Base-by-base conservation (phyloP, 1,140 invertebrate species). In the Dreissena polymorpha region DNA sequence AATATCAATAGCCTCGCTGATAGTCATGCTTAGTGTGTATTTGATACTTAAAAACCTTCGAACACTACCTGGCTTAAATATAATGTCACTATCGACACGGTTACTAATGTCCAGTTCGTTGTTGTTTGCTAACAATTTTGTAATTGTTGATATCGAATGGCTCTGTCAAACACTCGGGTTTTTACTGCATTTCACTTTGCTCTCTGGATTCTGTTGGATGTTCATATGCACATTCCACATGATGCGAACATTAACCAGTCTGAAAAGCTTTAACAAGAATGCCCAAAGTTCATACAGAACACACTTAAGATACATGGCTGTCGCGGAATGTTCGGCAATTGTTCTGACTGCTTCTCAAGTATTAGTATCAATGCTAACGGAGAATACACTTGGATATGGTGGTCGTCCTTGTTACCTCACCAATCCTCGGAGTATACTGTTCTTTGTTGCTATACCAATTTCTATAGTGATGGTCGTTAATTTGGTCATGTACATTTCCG, bases 161-260 rank as follows among this genome's bases (percentile, higher is more conserved):
- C 60, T 92, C 6, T 94, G 94, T 80, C 82, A 89, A 21, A 72
- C 88, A 0, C 87, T 96, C 94, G 97, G 96, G 71, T 95, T 96
- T 73, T 92, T 95, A 85, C 97, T 97, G 94, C 97, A 98, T 91
- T 98, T 97, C 94, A 96, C 97, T 92, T 97, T 97, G 93, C 94
- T 98, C 89, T 95, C 97, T 27, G 96, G 97, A 67, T 98, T 98
- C 94, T 97, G 97, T 92, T 98, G 97, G 97, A 96, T 98, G 84
- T 97, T 97, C 93, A 97, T 97, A 57, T 98, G 98, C 96, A 97
- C 97, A 10, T 85, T 83, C 67, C 86, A 90, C 76, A 88, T 89
- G 88, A 84, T 79, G 23, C 65, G 67, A 0, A 97, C 97, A 7
- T 93, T 94, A 84, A 68, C 14, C 21, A 27, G 51, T 65, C 21